Evolutionary conservation across 2,797 vertebrate genomes (phyloP).

Genomic region (Echeneis naucrates): DNA sequence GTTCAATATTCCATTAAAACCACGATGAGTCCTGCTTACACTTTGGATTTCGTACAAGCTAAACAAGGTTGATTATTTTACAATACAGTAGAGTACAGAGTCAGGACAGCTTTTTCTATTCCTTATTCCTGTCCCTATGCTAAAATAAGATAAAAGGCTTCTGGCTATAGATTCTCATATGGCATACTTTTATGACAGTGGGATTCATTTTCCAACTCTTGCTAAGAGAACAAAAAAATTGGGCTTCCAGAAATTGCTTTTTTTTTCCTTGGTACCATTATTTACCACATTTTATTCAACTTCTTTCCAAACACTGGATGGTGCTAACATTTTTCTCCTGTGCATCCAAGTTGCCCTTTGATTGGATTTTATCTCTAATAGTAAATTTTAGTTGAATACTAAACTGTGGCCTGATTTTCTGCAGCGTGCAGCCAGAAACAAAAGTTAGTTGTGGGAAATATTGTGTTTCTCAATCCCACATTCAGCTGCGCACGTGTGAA

Average conservation of each 20-base stretch:
- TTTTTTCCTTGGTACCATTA: too few species aligned
- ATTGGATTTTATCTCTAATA: slow-evolving; percentile 19
- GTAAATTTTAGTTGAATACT: slow-evolving; percentile 16
- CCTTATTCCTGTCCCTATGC: background rate
- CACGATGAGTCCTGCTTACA: background rate
- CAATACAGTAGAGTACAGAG: background rate
- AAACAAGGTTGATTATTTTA: background rate
- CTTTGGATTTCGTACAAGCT: background rate
- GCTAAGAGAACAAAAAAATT: too few species aligned
- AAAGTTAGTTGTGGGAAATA: slow-evolving; percentile 64
- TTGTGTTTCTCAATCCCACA: slow-evolving; percentile 28
- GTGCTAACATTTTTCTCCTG: background rate
- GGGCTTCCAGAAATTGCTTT: background rate
- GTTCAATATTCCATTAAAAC: background rate
- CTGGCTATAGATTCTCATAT: background rate
- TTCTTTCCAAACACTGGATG: background rate
- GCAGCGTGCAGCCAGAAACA: slow-evolving; percentile 28
- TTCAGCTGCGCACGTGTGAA: slow-evolving; percentile 56
- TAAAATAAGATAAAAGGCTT: background rate
- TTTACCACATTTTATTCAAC: background rate
- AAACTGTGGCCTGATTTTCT: slow-evolving; percentile 31
- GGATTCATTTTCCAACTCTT: background rate
- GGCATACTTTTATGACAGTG: background rate
- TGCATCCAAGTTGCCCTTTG: slow-evolving; percentile 5
- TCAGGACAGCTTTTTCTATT: background rate